These are phyloP conservation scores for Euleptes europaea DNA, from an alignment of 2,113 vertebrate species.

Conservation along the genomic window DNA sequence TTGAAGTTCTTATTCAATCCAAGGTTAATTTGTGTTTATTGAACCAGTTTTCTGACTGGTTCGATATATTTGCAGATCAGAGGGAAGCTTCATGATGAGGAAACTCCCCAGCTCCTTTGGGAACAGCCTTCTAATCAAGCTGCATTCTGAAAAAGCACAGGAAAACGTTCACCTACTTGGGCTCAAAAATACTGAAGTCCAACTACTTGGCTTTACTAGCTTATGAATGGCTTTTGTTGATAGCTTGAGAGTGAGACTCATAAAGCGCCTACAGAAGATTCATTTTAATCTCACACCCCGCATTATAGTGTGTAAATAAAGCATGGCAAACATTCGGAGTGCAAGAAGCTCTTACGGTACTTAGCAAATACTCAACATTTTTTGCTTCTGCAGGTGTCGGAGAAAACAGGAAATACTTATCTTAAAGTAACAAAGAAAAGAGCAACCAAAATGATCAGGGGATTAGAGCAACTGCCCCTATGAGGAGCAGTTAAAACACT, in stretches of 20 bases:
- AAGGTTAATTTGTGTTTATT: not conserved
- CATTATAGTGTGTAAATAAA: not conserved
- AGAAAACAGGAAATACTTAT: constrained; percentile 33
- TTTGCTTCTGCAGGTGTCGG: constrained; percentile 33
- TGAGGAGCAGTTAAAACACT: too few relatives aligned
- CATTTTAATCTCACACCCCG: not conserved
- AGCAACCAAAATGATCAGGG: not conserved
- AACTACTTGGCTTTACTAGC: not conserved
- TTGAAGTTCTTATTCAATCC: not conserved
- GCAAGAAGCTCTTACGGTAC: constrained; percentile 13
- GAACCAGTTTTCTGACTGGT: not conserved
- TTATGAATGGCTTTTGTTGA: not conserved
- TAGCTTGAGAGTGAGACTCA: not conserved
- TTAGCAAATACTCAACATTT: constrained; percentile 15
- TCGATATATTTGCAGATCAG: not conserved
- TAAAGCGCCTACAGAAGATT: constrained; percentile 26
- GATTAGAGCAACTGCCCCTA: too few relatives aligned
- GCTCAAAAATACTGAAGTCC: not conserved
- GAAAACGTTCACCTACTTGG: not conserved
- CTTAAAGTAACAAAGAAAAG: constrained; percentile 32
- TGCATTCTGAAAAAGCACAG: not conserved
- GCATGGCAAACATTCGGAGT: not conserved
- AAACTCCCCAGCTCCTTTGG: not conserved
- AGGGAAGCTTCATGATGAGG: not conserved
- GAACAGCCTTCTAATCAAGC: not conserved